Evolutionary conservation across 2,888 invertebrate genomes (phyloP).

Genomic region (Oegoconia quadripuncta): DNA sequence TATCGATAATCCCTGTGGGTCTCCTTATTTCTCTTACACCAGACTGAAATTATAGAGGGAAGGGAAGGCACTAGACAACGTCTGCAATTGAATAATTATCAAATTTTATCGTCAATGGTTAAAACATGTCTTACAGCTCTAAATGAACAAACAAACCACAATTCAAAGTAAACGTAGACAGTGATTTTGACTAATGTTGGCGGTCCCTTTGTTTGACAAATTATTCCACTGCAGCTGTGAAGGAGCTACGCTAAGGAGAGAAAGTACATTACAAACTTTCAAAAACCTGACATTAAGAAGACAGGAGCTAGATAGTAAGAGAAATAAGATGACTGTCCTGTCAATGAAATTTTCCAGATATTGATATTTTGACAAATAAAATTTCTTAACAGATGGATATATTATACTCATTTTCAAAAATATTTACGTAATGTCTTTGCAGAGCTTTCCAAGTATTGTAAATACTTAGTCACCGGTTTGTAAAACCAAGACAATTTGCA

Average conservation of each 20-base stretch:
- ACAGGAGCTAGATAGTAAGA: slow-evolving; percentile 57
- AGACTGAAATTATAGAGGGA: slow-evolving; percentile 43
- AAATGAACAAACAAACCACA: slow-evolving; percentile 54
- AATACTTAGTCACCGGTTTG: no score
- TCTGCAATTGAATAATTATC: slow-evolving; percentile 76
- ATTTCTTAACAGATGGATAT: slow-evolving; percentile 20
- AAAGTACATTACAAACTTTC: slow-evolving; percentile 55
- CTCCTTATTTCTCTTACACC: slow-evolving; percentile 73
- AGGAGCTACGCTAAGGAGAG: slow-evolving; percentile 64
- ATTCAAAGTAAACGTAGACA: slow-evolving; percentile 44
- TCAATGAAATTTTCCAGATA: slow-evolving; percentile 73
- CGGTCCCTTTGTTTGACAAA: slow-evolving; percentile 59
- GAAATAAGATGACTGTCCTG: slow-evolving; percentile 70
- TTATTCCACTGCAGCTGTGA: slow-evolving; percentile 78
- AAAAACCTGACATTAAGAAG: slow-evolving; percentile 33
- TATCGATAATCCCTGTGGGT: slow-evolving; percentile 30
- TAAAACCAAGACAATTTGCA: no score
- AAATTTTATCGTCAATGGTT: slow-evolving; percentile 74
- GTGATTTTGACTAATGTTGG: slow-evolving; percentile 51
- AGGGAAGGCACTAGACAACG: slow-evolving; percentile 54
- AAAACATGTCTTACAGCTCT: slow-evolving; percentile 78
- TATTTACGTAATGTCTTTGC: no score
- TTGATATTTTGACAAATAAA: slow-evolving; percentile 22
- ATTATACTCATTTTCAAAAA: no score
- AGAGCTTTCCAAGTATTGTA: no score